These are phyloP conservation scores for Enteromius fasciolatus DNA, from an alignment of 2,797 vertebrate species.

Conservation along the genomic window DNA sequence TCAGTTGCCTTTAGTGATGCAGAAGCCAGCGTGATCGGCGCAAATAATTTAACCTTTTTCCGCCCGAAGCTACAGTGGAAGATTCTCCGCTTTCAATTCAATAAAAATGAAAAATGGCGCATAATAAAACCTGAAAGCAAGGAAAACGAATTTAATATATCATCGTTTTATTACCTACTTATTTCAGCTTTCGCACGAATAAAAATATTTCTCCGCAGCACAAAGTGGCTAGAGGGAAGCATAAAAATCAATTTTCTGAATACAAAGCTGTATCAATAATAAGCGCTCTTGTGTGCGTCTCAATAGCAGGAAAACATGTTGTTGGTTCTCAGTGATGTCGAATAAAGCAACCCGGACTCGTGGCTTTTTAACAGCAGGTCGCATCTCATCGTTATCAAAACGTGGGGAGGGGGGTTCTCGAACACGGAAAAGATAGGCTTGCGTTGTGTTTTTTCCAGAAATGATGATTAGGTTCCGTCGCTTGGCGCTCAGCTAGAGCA, in stretches of 20 bases:
- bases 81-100: constrained; percentile 79
- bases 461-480: background rate
- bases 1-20: constrained; percentile 60
- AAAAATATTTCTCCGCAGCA: constrained; percentile 82
- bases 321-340: constrained; percentile 67
- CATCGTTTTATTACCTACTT: constrained; percentile 86
- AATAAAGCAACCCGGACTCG: constrained; percentile 42
- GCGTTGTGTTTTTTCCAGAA: background rate
- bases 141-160: constrained; percentile 86
- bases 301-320: constrained; percentile 67
- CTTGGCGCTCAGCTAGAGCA: background rate
- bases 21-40: constrained; percentile 64
- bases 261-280: constrained; percentile 82
- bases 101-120: constrained; percentile 83
- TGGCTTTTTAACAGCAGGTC: constrained; percentile 34
- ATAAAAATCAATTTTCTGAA: constrained; percentile 86
- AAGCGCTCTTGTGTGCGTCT: constrained; percentile 64
- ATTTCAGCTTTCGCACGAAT: constrained; percentile 84
- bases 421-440: background rate
- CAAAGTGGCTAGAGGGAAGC: constrained; percentile 82
- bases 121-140: constrained; percentile 83
- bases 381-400: background rate
- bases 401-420: too few species aligned
- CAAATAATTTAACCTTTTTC: constrained; percentile 79
- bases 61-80: constrained; percentile 71